Evolutionary conservation across 2,113 vertebrate genomes (phyloP), one percentile per base, ranked within the genome.

Genomic region (Brachypteracias leptosomus): DNA sequence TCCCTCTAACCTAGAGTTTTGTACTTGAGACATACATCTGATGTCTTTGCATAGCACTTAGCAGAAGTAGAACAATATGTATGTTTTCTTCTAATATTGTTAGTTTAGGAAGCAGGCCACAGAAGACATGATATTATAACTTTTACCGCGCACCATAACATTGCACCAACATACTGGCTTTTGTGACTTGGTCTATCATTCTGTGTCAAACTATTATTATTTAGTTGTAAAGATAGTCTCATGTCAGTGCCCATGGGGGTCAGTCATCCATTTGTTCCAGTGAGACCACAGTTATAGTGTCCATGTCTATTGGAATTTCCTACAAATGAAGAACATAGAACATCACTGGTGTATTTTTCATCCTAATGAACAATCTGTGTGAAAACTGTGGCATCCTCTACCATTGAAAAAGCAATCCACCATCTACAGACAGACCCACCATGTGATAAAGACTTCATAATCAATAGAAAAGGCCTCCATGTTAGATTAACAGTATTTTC

Each of bases 381-480:
- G 19, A 21, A 54, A 77, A 70, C 36, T 0, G 0, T 4, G 3
- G 15, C 19, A 28, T 0, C 0, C 52, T 66, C 16, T 46, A 5
- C 6, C 1, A 0, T 28, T 0, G 0, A 31, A 7, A 85, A 35
- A 3, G 2, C 17, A 21, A 54, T 77, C 7, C 29, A 67, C 8
- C 33, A 19, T 5, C 19, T 36, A 28, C 16, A 58, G 19, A 58
- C 14, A 59, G 8, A n/a, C 9, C 36, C 57, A 16, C 5, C 8
- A 19, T 58, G 80, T 62, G 11, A 51, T 42, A 21, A 49, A 54
- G 5, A 52, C 13, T 49, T 68, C 20, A 38, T 7, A 61, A 20
- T 59, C 20, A 31, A 15, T 10, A 61, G 18, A 58, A 88, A 89
- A 84, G 5, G 1, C 2, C 5, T 18, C 3, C 16, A 29, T 57